Evolutionary conservation across 2,113 vertebrate species (phyloP).

Genomic region (Zapus hudsonius): DNA sequence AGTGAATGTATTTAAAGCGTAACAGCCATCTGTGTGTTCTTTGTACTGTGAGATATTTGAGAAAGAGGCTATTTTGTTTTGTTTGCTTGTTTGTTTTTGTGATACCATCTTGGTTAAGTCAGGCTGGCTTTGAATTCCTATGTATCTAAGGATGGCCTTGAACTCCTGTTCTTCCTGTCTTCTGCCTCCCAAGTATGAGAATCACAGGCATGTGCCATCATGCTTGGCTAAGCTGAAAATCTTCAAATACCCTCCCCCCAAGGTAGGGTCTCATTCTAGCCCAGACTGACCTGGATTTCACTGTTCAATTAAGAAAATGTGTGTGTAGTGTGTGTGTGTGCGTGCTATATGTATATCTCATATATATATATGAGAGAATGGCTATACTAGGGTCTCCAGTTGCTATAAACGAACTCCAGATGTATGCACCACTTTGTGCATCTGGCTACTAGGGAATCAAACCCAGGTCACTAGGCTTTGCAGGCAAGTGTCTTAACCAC

Average conservation of each 20-base stretch:
- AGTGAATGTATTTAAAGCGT: neutral
- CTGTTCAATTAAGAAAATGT: too few relatives aligned
- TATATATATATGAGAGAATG: too few relatives aligned
- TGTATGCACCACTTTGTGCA: too few relatives aligned
- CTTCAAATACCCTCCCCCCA: neutral
- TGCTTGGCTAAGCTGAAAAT: neutral
- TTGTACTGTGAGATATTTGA: neutral
- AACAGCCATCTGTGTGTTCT: neutral
- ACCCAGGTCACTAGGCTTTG: too few relatives aligned
- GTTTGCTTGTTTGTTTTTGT: neutral
- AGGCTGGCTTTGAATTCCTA: neutral
- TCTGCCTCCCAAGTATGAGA: neutral
- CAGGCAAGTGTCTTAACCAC: too few relatives aligned
- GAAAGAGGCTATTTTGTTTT: neutral
- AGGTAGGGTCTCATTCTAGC: too few relatives aligned
- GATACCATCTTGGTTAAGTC: neutral
- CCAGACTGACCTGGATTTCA: neutral
- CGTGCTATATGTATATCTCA: too few relatives aligned
- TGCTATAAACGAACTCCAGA: neutral
- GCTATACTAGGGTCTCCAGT: too few relatives aligned
- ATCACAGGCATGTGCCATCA: neutral
- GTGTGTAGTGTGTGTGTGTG: too few relatives aligned
- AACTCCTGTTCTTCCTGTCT: neutral
- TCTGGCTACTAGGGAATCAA: too few relatives aligned
- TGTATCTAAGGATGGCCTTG: neutral